Evolutionary conservation across 2,888 invertebrate species (phyloP).

Genomic region (Dynastes maya): DNA sequence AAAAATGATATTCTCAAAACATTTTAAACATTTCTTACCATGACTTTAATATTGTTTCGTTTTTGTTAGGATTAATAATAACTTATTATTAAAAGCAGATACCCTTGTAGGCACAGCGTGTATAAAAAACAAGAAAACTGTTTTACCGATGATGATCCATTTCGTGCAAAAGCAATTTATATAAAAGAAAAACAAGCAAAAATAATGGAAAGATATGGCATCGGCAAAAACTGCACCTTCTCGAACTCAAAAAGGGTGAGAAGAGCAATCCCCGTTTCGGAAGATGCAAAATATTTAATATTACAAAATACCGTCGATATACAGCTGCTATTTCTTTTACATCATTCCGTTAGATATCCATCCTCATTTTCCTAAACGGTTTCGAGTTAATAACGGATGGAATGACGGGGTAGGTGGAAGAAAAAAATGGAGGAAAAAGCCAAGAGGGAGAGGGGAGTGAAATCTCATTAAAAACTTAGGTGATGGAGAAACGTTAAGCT

Average conservation of each 20-base stretch:
- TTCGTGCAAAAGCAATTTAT: too few species aligned
- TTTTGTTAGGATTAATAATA: neutral
- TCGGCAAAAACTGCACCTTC: too few species aligned
- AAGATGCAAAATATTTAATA: neutral
- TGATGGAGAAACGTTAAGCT: conserved; percentile 4
- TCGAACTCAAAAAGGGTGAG: too few species aligned
- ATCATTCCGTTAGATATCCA: neutral
- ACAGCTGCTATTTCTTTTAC: neutral
- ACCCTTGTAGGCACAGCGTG: neutral
- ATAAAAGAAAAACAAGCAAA: too few species aligned
- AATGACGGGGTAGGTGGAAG: too few species aligned
- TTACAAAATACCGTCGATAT: neutral
- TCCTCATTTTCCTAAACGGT: conserved; percentile 15
- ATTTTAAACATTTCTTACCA: too few species aligned
- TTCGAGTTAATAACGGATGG: neutral
- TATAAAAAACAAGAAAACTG: neutral
- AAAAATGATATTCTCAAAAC: too few species aligned
- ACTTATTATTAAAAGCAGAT: neutral
- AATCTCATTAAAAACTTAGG: neutral
- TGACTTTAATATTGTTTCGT: conserved; percentile 53
- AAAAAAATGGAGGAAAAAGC: too few species aligned
- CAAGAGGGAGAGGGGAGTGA: neutral
- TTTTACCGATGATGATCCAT: too few species aligned
- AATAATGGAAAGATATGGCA: too few species aligned
- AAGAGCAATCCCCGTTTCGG: too few species aligned